phyloP scores from a whole-genome alignment of 2,113 vertebrate genomes.

The Bubalus kerabau region DNA sequence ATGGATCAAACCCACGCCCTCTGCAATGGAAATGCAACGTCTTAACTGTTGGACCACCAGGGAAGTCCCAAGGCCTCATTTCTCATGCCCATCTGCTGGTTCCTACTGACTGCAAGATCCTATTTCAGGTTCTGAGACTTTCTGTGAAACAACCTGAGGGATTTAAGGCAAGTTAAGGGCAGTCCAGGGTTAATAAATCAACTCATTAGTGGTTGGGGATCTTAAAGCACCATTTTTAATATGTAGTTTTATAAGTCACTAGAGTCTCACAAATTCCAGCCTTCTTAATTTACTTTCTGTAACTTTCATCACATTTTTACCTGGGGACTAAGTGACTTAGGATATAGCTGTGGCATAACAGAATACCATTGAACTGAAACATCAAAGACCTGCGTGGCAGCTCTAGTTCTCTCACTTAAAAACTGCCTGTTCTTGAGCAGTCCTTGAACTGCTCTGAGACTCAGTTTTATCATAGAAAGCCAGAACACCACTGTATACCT shows the following conservation, averaged over 20 bases:
- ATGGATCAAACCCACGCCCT: neutral
- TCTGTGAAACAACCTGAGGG: neutral
- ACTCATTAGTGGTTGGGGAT: neutral
- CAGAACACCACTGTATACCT: neutral
- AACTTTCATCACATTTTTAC: neutral
- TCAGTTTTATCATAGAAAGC: neutral
- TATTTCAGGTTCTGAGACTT: conserved; percentile 24
- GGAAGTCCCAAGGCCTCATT: neutral
- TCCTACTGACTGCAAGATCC: neutral
- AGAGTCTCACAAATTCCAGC: neutral
- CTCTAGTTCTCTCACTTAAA: neutral
- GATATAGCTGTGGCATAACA: neutral
- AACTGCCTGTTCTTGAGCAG: neutral
- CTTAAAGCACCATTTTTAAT: conserved; percentile 13
- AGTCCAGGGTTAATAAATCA: conserved; percentile 28
- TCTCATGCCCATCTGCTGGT: neutral
- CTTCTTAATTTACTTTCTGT: neutral
- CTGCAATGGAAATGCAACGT: neutral
- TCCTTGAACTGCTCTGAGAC: neutral
- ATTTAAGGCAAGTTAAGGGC: conserved; percentile 31
- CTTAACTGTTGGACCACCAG: neutral
- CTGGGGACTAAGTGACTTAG: neutral
- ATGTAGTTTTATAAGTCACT: neutral
- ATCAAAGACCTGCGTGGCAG: neutral
- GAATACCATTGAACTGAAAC: neutral